Evolutionary conservation across 2,888 invertebrate species (phyloP).

Genomic region (Phaonia tiefii): DNA sequence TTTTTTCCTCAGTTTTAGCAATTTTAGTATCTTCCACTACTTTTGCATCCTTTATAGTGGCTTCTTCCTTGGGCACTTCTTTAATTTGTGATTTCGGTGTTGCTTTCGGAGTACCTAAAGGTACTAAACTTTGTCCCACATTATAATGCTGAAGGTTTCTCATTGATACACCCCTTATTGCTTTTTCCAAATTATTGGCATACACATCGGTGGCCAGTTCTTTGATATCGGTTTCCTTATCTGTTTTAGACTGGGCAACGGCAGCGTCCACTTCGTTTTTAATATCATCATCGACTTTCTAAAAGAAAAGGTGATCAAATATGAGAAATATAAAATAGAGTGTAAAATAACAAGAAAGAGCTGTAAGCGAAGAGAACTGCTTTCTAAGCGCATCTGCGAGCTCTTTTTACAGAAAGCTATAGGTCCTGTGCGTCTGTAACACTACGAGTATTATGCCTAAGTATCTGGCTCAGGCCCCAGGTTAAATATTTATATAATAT

Average conservation of each 20-base stretch:
- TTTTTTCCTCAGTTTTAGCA: neutral
- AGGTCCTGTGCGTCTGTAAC: too few relatives aligned
- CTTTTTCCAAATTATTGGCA: constrained; percentile 83
- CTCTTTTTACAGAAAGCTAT: too few relatives aligned
- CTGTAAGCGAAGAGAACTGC: too few relatives aligned
- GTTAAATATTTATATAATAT: too few relatives aligned
- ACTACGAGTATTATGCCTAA: too few relatives aligned
- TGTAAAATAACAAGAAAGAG: too few relatives aligned
- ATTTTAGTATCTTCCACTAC: neutral
- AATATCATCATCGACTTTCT: constrained; percentile 91
- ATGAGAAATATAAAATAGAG: too few relatives aligned
- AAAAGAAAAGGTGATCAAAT: neutral
- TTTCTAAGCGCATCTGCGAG: too few relatives aligned
- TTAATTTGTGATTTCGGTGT: constrained; percentile 49
- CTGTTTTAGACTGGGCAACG: constrained; percentile 86
- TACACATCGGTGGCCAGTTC: constrained; percentile 91
- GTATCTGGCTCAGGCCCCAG: too few relatives aligned
- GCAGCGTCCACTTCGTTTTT: constrained; percentile 91
- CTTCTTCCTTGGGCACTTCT: constrained; percentile 18
- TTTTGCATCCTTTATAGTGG: constrained; percentile 2
- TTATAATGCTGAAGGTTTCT: constrained; percentile 43
- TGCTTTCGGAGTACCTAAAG: constrained; percentile 40
- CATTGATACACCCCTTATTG: constrained; percentile 83
- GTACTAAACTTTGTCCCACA: constrained; percentile 32
- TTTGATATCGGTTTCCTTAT: constrained; percentile 87